Conservation (phyloP, 53 echinoderm and acorn worm species). For the Holothuria scabra region DNA sequence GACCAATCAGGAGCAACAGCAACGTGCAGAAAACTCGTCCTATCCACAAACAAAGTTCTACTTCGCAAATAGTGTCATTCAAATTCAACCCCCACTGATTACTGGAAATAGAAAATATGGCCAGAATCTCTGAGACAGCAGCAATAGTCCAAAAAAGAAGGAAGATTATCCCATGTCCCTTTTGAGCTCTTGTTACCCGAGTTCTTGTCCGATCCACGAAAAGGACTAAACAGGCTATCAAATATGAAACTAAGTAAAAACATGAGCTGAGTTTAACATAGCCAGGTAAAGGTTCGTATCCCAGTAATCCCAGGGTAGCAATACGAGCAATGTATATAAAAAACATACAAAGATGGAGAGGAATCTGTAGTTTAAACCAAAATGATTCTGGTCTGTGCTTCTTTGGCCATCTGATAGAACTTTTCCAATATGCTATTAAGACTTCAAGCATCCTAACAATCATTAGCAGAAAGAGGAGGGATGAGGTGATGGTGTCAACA, state of each 20-base stretch:
- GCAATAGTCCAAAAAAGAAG: constrained; percentile 79
- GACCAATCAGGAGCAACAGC: constrained; percentile 70
- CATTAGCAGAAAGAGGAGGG: constrained; percentile 68
- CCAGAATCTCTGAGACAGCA: constrained; percentile 68
- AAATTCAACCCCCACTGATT: constrained; percentile 85
- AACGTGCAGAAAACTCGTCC: constrained; percentile 66
- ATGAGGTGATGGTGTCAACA: constrained; percentile 72
- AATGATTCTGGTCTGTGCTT: constrained; percentile 62
- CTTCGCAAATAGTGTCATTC: constrained; percentile 39
- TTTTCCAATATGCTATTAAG: constrained; percentile 74
- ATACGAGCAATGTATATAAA: constrained; percentile 70
- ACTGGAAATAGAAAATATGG: constrained; percentile 75
- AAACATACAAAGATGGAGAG: constrained; percentile 68
- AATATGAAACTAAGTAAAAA: constrained; percentile 73
- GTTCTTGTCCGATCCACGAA: constrained; percentile 72
- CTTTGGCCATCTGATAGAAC: constrained; percentile 65
- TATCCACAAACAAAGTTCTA: constrained; percentile 78
- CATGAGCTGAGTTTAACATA: constrained; percentile 80
- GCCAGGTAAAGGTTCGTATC: constrained; percentile 62
- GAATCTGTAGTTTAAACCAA: constrained; percentile 77
- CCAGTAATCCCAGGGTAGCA: constrained; percentile 52
- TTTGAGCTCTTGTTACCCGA: constrained; percentile 34
- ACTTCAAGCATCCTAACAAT: constrained; percentile 51
- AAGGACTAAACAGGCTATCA: constrained; percentile 68
- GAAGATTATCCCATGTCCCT: constrained; percentile 74